These are phyloP conservation scores for Hapalemur alaotrensis DNA, from an alignment of 2,797 vertebrate genomes.

Conservation along the genomic window DNA sequence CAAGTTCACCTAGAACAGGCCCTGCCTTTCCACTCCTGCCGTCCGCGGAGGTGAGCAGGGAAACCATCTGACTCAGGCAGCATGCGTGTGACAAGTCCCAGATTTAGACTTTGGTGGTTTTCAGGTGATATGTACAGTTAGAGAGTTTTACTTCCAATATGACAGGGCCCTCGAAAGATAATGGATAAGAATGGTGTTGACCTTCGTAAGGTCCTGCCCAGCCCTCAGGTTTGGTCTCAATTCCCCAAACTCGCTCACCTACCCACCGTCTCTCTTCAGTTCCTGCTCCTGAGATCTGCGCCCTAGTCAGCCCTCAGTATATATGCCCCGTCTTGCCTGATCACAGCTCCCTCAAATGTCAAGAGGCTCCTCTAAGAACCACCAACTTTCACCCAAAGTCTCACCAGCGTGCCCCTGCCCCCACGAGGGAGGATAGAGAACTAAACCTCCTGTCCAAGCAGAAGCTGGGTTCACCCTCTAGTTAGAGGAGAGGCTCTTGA, in stretches of 20 bases:
- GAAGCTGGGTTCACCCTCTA: not conserved
- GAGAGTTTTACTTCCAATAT: not conserved
- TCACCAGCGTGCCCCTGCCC: not conserved
- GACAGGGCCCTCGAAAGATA: not conserved
- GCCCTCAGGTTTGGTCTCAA: not conserved
- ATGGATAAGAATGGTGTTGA: not conserved
- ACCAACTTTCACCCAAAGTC: not conserved
- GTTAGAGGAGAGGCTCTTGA: not conserved
- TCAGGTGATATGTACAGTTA: not conserved
- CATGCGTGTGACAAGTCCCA: not conserved
- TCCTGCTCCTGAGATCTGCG: not conserved
- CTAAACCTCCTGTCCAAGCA: not conserved
- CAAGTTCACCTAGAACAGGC: not conserved
- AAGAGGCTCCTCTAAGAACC: not conserved
- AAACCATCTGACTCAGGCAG: not conserved
- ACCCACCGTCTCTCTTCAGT: not conserved
- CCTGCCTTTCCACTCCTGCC: not conserved
- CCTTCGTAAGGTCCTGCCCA: not conserved
- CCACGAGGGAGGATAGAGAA: not conserved
- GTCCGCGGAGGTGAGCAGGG: not conserved
- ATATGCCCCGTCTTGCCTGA: not conserved
- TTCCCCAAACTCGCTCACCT: not conserved
- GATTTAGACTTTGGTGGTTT: not conserved
- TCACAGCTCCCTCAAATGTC: not conserved
- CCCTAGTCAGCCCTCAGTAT: not conserved